These are phyloP conservation scores for Rhabdophis nuchalis DNA, from an alignment of 2,797 vertebrate genomes.

Conservation along the genomic window DNA sequence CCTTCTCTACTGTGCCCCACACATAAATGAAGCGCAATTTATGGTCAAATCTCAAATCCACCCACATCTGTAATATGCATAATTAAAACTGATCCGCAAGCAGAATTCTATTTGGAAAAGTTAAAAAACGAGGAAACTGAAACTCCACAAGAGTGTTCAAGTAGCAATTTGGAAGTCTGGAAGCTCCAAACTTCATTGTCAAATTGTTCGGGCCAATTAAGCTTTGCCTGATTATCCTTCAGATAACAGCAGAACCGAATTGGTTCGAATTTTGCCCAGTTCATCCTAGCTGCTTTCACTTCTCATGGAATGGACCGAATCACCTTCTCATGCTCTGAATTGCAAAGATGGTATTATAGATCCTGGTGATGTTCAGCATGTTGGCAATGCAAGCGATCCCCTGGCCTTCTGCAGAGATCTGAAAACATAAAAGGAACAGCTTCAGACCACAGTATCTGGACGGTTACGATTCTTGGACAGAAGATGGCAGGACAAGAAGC, in stretches of 20 bases:
- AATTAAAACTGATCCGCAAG: too few species aligned
- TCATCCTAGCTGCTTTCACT: background rate
- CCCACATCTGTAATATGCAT: too few species aligned
- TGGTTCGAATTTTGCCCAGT: background rate
- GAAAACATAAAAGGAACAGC: background rate
- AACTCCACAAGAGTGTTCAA: too few species aligned
- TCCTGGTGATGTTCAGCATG: constrained; percentile 84
- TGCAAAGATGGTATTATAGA: constrained; percentile 79
- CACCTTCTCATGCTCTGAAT: constrained; percentile 83
- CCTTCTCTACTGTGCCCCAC: too few species aligned
- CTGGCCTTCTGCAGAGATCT: constrained; percentile 82
- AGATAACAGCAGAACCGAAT: background rate
- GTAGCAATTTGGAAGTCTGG: background rate
- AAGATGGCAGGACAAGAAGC: too few species aligned
- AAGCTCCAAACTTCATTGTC: background rate
- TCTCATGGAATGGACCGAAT: background rate
- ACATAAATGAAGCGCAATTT: too few species aligned
- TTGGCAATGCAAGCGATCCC: constrained; percentile 82
- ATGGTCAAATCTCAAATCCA: too few species aligned
- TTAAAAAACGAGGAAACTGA: too few species aligned
- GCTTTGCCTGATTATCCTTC: background rate
- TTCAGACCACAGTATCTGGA: background rate
- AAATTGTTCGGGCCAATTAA: background rate
- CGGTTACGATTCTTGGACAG: too few species aligned
- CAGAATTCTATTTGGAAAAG: too few species aligned